phyloP scores from a whole-genome alignment of 2,113 vertebrate species.

The Bostrychus sinensis region DNA sequence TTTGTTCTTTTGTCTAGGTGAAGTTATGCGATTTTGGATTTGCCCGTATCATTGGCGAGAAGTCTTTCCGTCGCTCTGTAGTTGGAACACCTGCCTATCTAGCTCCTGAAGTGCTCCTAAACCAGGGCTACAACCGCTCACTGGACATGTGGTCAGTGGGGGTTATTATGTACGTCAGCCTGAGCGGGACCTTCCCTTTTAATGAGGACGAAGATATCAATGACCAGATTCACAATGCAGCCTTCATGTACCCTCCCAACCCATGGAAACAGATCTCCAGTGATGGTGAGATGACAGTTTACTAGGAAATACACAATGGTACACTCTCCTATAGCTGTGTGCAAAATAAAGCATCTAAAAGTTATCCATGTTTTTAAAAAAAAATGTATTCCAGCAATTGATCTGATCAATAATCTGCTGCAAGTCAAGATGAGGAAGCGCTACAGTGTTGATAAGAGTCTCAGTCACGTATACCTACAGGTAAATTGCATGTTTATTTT shows the following conservation, averaged over 20 bases:
- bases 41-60: slow-evolving; percentile 92
- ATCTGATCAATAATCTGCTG: slow-evolving; percentile 93
- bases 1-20: slow-evolving; percentile 74
- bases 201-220: slow-evolving; percentile 95
- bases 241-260: slow-evolving; percentile 92
- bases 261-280: slow-evolving; percentile 89
- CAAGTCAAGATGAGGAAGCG: slow-evolving; percentile 96
- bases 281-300: slow-evolving; percentile 80
- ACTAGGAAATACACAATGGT: too few species aligned
- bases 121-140: slow-evolving; percentile 93
- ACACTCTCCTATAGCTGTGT: too few species aligned
- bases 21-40: slow-evolving; percentile 94
- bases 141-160: slow-evolving; percentile 96
- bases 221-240: slow-evolving; percentile 93
- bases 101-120: slow-evolving; percentile 89
- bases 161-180: slow-evolving; percentile 93
- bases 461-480: slow-evolving; percentile 91
- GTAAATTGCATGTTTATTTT: too few species aligned
- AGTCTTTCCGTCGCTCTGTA: slow-evolving; percentile 91
- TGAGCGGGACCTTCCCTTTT: slow-evolving; percentile 92
- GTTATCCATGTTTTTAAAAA: background rate
- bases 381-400: slow-evolving; percentile 79
- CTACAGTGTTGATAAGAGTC: slow-evolving; percentile 93
- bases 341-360: background rate
- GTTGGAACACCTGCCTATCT: slow-evolving; percentile 92